phyloP scores from a whole-genome alignment of 2,797 vertebrate genomes.

The Masticophis lateralis region DNA sequence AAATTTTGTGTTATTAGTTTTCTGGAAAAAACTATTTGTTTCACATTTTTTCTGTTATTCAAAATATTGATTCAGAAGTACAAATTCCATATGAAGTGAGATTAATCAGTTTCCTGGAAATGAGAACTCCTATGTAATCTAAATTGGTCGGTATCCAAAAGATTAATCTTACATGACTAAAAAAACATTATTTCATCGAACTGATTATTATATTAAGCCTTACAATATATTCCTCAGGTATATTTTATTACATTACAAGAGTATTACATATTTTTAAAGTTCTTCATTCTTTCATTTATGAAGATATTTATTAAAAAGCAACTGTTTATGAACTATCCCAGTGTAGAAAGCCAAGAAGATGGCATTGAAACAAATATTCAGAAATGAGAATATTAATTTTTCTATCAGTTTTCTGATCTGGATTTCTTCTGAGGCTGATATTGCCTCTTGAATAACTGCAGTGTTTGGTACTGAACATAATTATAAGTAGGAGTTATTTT shows the following conservation, averaged over 20 bases:
- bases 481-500: neutral
- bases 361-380: neutral
- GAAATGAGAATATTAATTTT: neutral
- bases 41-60: neutral
- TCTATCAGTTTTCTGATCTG: neutral
- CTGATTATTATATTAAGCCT: conserved; percentile 23
- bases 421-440: neutral
- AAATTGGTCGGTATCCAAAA: conserved; percentile 12
- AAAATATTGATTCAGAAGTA: neutral
- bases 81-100: neutral
- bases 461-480: neutral
- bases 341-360: neutral
- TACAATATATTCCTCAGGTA: neutral
- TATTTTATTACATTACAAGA: neutral
- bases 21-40: neutral
- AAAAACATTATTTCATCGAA: neutral
- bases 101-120: neutral
- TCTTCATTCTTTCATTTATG: neutral
- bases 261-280: neutral
- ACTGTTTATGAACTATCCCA: neutral
- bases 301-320: neutral
- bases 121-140: neutral
- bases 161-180: conserved; percentile 17
- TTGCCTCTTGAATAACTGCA: neutral
- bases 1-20: neutral